phyloP scores from a whole-genome alignment of 2,797 vertebrate species.

The Petrocephalus schoutedeni region DNA sequence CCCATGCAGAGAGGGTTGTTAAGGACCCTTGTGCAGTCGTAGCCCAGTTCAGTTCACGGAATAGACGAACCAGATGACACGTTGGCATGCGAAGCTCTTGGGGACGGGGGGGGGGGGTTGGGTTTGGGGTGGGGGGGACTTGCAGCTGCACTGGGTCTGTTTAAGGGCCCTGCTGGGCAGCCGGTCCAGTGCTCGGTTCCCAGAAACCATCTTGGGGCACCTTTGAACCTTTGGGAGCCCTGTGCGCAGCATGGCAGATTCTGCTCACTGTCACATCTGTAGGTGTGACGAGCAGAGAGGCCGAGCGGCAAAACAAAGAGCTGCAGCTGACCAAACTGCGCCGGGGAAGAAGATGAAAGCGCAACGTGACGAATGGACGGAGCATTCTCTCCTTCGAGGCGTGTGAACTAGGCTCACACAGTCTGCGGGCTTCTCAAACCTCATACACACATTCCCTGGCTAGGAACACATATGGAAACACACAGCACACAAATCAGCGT shows the following conservation, averaged over 20 bases:
- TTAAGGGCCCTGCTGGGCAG: neutral
- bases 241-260: neutral
- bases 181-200: neutral
- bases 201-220: slow-evolving; percentile 13
- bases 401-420: neutral
- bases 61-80: neutral
- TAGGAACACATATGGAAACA: neutral
- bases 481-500: neutral
- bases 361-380: neutral
- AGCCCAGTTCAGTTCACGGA: neutral
- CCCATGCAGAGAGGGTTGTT: neutral
- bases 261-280: neutral
- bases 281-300: neutral
- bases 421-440: neutral
- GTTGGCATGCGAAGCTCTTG: neutral
- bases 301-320: neutral
- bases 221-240: slow-evolving; percentile 10
- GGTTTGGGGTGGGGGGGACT: neutral
- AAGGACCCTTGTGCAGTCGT: neutral
- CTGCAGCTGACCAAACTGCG: slow-evolving; percentile 7
- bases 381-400: neutral
- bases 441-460: neutral
- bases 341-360: neutral
- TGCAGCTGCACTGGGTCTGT: neutral
- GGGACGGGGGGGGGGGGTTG: neutral